Evolutionary conservation across 2,113 vertebrate species (phyloP), one percentile per base, ranked within the genome.

Genomic region (Rousettus leschenaultii): DNA sequence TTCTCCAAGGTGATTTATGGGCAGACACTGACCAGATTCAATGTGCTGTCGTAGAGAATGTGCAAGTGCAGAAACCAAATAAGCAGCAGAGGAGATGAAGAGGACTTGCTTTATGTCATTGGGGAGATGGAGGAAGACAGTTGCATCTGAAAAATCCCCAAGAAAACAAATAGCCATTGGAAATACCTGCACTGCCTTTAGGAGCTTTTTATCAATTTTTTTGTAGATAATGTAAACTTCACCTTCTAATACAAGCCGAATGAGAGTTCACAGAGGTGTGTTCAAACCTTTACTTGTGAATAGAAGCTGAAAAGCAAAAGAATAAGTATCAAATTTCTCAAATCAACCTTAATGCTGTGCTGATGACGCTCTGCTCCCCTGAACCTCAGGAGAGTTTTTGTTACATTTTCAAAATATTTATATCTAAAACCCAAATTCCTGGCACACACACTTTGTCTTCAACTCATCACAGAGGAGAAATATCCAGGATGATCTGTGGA

Each of bases 231-330:
- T 95, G 80, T 74, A 79, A 26, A 30, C 38, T 59, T 87, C 88
- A 59, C 95, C 71, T 91, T 95, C 82, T 92, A 70, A 65, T 28
- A 33, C 93, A 80, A 16, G 68, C 68, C 96, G 91, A 97, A 96
- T 73, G 79, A 94, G 88, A 89, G 86, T 55, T 97, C 63, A 91
- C 61, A 98, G 97, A 97, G 91, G 57, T 66, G 89, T 71, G 53
- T 70, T 96, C 83, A 97, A 89, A 97, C 78, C 91, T 97, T 93
- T 93, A 65, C n/a, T 83, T n/a, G 86, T 83, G 93, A 97, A 86
- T 43, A 90, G 57, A 84, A 91, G 73, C 45, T 43, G 30, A 95
- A 66, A 43, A 59, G 89, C 48, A 78, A 73, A 48, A 77, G 57
- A 74, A 2, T 78, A 48, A 0, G 14, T 45, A 94, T 38, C 51